Conservation (phyloP, 2,888 invertebrate genomes). For the Trachelus iudaicus region DNA sequence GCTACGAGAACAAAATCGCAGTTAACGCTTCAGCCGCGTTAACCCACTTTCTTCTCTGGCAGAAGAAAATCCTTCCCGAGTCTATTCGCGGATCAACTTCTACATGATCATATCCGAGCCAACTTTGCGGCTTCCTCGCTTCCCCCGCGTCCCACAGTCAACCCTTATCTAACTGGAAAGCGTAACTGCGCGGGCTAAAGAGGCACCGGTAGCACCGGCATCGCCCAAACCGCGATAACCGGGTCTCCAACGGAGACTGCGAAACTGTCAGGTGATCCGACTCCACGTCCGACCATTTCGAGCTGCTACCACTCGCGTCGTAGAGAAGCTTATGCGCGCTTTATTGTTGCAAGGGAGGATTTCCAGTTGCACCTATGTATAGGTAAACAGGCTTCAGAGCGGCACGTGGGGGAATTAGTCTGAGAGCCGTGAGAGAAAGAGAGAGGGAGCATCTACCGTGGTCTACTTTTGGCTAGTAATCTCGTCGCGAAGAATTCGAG, state of each 20-base stretch:
- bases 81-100: neutral
- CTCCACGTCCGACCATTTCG: neutral
- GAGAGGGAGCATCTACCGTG: neutral
- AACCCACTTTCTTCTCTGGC: neutral
- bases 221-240: neutral
- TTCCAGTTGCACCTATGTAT: neutral
- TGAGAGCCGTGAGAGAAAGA: neutral
- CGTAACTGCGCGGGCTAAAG: neutral
- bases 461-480: neutral
- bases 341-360: neutral
- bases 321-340: neutral
- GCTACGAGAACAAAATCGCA: neutral
- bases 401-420: neutral
- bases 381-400: neutral
- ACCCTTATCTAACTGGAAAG: neutral
- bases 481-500: neutral
- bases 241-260: neutral
- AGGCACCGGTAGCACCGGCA: neutral
- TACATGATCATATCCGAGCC: neutral
- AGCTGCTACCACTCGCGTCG: neutral
- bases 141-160: neutral
- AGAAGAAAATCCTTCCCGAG: neutral
- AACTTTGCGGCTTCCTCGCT: neutral
- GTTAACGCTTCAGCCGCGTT: neutral
- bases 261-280: neutral